Percentiles rank a stretch among this genome's conserved stretches.
Conservation (phyloP, 2,113 vertebrate species). For the Saimiri boliviensis region DNA sequence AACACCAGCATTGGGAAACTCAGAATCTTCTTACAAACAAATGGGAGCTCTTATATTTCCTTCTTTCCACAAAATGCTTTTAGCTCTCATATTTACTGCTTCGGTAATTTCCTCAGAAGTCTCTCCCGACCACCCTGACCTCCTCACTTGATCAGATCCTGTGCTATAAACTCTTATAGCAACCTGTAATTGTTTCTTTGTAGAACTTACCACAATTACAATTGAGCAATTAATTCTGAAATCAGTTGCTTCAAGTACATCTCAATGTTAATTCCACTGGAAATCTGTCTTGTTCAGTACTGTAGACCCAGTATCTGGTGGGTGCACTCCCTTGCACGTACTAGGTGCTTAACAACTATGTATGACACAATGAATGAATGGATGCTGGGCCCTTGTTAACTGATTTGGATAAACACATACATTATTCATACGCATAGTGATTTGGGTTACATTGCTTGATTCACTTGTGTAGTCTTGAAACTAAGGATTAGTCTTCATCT, state of each 20-base stretch:
- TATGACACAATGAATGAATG: not conserved
- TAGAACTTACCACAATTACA: not conserved
- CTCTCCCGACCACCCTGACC: not conserved
- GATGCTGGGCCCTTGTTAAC: not conserved
- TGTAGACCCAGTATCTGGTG: not conserved
- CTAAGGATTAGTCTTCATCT: not conserved
- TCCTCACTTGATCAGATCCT: not conserved
- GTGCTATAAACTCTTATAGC: not conserved
- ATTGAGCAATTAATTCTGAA: not conserved
- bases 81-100: not conserved
- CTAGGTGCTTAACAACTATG: not conserved
- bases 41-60: not conserved
- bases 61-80: not conserved
- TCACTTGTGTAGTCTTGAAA: not conserved
- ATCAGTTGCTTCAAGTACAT: not conserved
- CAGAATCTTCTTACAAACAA: not conserved
- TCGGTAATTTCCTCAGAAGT: not conserved
- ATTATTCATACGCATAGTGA: not conserved
- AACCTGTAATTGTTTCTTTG: not conserved
- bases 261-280: not conserved
- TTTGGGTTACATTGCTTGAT: not conserved
- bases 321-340: not conserved
- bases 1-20: not conserved
- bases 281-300: not conserved
- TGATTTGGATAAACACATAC: not conserved